These are phyloP conservation scores for Diphyllodes magnificus DNA, from an alignment of 2,113 vertebrate species.

Conservation along the genomic window DNA sequence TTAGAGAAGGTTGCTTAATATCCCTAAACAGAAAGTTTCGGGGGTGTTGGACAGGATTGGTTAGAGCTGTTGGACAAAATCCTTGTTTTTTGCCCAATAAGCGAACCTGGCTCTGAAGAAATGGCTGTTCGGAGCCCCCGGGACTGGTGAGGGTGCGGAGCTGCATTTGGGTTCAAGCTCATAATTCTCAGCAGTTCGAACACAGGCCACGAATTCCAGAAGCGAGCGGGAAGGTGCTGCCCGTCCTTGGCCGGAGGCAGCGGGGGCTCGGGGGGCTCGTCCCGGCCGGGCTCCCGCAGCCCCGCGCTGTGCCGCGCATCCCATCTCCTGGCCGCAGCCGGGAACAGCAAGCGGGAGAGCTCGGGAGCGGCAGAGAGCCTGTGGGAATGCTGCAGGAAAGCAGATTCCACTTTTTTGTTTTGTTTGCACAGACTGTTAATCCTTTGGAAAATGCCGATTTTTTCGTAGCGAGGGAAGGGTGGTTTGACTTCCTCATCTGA, in stretches of 20 bases:
- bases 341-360: not conserved
- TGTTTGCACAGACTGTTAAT: fast-evolving
- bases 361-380: fast-evolving
- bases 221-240: fast-evolving
- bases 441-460: fast-evolving
- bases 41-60: not conserved
- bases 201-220: fast-evolving
- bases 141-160: fast-evolving
- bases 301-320: not conserved
- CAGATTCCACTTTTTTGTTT: fast-evolving
- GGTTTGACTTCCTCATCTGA: not conserved
- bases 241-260: fast-evolving
- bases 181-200: fast-evolving
- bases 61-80: not conserved
- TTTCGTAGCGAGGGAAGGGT: not conserved
- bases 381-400: fast-evolving
- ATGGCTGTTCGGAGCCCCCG: too few species aligned
- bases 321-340: not conserved
- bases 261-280: too few species aligned
- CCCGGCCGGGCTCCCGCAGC: not conserved
- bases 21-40: fast-evolving
- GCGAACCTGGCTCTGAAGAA: fast-evolving
- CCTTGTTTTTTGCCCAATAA: not conserved
- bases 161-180: fast-evolving
- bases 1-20: not conserved